Evolutionary conservation across 2,113 vertebrate species (phyloP).

Genomic region (Megaceryle maxima): DNA sequence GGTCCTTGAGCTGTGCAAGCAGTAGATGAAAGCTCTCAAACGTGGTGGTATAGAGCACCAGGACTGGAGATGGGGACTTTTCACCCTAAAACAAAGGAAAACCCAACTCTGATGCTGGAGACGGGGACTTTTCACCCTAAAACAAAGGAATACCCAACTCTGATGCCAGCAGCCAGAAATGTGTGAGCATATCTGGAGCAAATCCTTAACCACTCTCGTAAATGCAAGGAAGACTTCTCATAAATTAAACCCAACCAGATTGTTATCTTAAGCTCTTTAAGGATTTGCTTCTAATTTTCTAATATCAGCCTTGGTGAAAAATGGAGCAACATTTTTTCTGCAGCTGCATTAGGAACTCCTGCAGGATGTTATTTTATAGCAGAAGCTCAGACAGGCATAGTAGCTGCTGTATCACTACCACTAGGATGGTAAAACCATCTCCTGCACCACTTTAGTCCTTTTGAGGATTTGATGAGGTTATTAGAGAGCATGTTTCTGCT

Average conservation of each 20-base stretch:
- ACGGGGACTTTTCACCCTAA: background rate
- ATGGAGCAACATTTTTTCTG: background rate
- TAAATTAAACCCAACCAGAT: constrained; percentile 27
- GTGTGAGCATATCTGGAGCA: background rate
- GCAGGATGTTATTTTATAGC: background rate
- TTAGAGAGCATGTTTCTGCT: background rate
- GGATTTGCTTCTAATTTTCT: constrained; percentile 34
- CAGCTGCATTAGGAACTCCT: background rate
- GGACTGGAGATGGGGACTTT: background rate
- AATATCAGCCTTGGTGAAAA: background rate
- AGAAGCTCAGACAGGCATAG: background rate
- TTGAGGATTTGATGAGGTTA: background rate
- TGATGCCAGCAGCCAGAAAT: background rate
- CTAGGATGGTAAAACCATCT: background rate
- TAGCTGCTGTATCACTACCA: background rate
- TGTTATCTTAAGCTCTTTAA: constrained; percentile 27
- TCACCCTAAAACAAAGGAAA: background rate
- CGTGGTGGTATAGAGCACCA: background rate
- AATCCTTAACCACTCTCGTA: background rate
- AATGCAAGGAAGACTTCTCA: background rate
- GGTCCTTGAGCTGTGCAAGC: accelerated
- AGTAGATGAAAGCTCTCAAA: background rate
- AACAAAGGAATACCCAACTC: background rate
- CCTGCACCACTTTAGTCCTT: background rate
- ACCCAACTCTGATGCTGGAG: background rate